Evolutionary conservation across 2,888 invertebrate genomes (phyloP), one percentile per base, ranked within the genome.

Genomic region (Perizoma affinitatum): DNA sequence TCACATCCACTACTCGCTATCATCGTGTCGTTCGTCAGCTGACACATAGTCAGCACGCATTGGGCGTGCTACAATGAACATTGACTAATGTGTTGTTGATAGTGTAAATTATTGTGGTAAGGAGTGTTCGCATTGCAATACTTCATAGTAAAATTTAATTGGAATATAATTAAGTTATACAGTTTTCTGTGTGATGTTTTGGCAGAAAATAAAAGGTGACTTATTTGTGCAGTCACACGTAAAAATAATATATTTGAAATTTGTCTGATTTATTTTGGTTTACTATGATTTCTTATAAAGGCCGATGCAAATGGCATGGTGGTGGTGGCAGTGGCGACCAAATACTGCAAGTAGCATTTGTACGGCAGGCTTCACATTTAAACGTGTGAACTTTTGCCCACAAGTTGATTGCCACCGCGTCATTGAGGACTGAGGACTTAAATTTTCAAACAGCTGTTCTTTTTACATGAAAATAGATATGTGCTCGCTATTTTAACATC

Each of bases 31-130:
- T 68, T 80, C 52, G 52, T 84, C 64, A 92, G 92, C 88, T 93
- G 92, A 93, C 92, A 87, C 47, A 68, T 90, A 72, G 75, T 78
- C 59, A 69, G 83, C 89, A 90, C 87, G 87, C 73, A 70, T 58
- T 85, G 79, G 69, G 80, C 82, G 83, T 88, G 88, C 83, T 68
- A 67, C 66, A 67, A 63, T 46, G 78, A 58, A 69, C 54, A 61
- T 59, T 63, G 57, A 66, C 64, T 68, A 58, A 45, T 40, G 34
- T 49, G 55, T 58, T 46, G 40, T 44, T 57, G 51, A 46, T 45
- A 50, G 50, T 51, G 57, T 57, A 57, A 57, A 51, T 48, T 48
- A 46, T 54, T 51, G 44, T 38, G 54, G 54, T 51, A 45, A 10
- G 43, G 34, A 40, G 38, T 54, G 53, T 54, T 59, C 54, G 53